Conservation (phyloP, 1,140 invertebrate genomes). For the Drosophila mayri region DNA sequence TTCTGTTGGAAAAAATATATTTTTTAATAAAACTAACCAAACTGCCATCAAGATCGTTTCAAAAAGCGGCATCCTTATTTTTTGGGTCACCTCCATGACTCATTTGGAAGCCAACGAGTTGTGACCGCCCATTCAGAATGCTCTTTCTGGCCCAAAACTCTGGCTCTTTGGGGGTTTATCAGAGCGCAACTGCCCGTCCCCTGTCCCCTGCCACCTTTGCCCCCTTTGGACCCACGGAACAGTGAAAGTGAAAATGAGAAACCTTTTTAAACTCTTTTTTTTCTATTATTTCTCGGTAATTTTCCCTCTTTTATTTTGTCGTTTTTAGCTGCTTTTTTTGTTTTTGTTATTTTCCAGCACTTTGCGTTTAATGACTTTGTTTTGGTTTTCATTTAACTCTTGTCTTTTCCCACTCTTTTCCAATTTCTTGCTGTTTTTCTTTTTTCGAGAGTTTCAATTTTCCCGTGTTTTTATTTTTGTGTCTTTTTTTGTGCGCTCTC, state of each 20-base stretch:
- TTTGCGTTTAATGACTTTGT: constrained; percentile 58
- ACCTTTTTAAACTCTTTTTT: constrained; percentile 18
- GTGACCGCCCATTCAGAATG: constrained; percentile 31
- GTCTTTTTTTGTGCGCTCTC: constrained; percentile 1
- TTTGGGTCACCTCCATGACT: constrained; percentile 25
- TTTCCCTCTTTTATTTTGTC: constrained; percentile 56
- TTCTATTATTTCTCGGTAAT: constrained; percentile 60
- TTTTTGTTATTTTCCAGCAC: constrained; percentile 4
- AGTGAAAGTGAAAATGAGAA: constrained; percentile 75
- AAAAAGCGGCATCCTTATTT: constrained; percentile 1
- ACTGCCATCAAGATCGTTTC: background rate
- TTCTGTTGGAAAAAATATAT: too few species aligned
- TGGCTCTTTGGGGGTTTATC: constrained; percentile 24
- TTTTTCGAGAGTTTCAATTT: constrained; percentile 29
- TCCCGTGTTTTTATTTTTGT: background rate
- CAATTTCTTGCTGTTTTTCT: background rate
- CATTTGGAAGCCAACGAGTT: constrained; percentile 33
- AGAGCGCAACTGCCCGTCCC: constrained; percentile 21
- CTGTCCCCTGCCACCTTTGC: constrained; percentile 5
- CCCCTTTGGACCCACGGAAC: constrained; percentile 1
- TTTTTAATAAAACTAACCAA: background rate
- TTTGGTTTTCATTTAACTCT: constrained; percentile 70
- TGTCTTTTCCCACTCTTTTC: constrained; percentile 9
- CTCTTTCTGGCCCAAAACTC: background rate
- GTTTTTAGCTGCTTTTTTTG: constrained; percentile 17